Conservation (phyloP, 2,113 vertebrate species). For the Haliaeetus leucogaster region DNA sequence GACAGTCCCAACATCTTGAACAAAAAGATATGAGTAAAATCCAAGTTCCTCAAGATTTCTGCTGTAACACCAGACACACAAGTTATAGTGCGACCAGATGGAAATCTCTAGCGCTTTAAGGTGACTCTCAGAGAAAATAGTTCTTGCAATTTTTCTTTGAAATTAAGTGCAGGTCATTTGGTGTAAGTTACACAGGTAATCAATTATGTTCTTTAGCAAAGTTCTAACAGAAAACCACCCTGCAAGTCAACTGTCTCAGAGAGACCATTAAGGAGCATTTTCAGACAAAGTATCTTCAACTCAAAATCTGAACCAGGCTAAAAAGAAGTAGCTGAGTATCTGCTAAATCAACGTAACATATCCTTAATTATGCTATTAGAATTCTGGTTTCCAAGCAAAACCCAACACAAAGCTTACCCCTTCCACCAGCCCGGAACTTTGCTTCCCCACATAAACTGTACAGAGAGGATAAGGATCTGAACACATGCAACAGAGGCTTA, state of each 20-base stretch:
- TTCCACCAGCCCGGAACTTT: not conserved
- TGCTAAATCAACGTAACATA: not conserved
- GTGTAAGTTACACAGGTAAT: not conserved
- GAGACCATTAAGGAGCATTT: not conserved
- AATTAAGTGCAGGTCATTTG: not conserved
- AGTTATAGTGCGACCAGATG: not conserved
- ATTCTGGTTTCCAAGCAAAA: not conserved
- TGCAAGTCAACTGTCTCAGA: not conserved
- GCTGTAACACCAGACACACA: not conserved
- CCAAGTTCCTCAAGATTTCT: not conserved
- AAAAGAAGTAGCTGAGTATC: not conserved
- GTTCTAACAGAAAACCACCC: not conserved
- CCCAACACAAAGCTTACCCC: not conserved
- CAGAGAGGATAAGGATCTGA: not conserved
- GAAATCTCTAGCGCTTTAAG: not conserved
- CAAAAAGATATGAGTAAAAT: not conserved
- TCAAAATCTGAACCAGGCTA: not conserved
- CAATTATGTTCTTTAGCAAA: not conserved
- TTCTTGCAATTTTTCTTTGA: not conserved
- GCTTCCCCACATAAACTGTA: not conserved
- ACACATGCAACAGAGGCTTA: not conserved
- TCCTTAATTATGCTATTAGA: not conserved
- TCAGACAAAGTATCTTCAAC: not conserved
- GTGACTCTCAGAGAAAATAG: not conserved
- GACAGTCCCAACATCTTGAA: not conserved